These are phyloP conservation scores for Enteromius trimaculatus DNA, from an alignment of 2,797 vertebrate genomes.

Conservation along the genomic window DNA sequence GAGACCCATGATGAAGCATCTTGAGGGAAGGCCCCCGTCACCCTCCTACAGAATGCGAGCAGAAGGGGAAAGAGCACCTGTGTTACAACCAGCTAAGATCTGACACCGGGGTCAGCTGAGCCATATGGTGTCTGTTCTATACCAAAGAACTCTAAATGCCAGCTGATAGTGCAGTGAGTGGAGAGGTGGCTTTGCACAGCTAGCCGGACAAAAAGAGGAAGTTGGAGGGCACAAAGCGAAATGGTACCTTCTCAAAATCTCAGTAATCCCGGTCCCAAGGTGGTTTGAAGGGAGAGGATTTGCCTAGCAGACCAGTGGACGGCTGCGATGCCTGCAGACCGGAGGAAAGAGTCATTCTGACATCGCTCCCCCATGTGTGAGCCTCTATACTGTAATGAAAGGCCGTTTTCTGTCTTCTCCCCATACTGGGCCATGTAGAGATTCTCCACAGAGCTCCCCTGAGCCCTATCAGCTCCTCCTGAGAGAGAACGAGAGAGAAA, in stretches of 20 bases:
- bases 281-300: conserved; percentile 35
- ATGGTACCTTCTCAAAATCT: conserved; percentile 15
- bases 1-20: conserved; percentile 76
- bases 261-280: conserved; percentile 20
- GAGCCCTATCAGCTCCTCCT: conserved; percentile 66
- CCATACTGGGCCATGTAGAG: conserved; percentile 61
- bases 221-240: conserved; percentile 17
- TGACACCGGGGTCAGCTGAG: conserved; percentile 62
- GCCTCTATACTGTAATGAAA: conserved; percentile 59
- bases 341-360: conserved; percentile 13
- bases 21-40: conserved; percentile 65
- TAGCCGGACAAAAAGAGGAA: conserved; percentile 8
- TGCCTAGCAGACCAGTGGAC: conserved; percentile 33
- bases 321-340: background rate
- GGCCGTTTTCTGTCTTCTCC: conserved; percentile 60
- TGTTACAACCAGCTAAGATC: conserved; percentile 45
- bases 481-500: conserved; percentile 55
- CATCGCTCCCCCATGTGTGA: conserved; percentile 9
- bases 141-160: conserved; percentile 54
- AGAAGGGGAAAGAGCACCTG: conserved; percentile 38
- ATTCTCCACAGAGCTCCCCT: conserved; percentile 67
- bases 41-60: conserved; percentile 53
- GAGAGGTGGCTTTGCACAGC: conserved; percentile 12
- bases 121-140: conserved; percentile 51
- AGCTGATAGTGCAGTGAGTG: conserved; percentile 32